phyloP scores from a whole-genome alignment of 2,888 invertebrate genomes.

The Andrena praecox region DNA sequence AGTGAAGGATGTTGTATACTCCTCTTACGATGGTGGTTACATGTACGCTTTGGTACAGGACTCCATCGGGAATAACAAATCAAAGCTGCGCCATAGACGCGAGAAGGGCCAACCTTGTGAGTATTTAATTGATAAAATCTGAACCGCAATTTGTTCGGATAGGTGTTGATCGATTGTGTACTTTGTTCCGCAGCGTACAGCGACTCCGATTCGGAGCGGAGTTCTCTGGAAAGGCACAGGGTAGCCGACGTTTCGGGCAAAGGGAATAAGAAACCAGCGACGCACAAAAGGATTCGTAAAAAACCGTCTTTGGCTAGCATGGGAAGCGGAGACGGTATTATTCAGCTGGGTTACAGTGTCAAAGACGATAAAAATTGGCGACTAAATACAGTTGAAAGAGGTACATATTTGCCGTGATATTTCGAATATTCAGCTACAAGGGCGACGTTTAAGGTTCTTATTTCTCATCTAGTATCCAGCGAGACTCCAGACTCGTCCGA shows the following conservation, averaged over 20 bases:
- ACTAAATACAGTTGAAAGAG: conserved; percentile 83
- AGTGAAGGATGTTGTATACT: conserved; percentile 88
- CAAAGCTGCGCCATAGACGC: conserved; percentile 87
- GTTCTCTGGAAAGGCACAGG: conserved; percentile 89
- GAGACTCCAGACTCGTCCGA: conserved; percentile 83
- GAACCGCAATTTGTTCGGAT: background rate
- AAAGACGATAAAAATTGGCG: conserved; percentile 84
- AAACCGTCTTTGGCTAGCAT: conserved; percentile 89
- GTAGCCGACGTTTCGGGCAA: conserved; percentile 88
- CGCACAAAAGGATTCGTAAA: conserved; percentile 90
- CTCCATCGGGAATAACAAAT: conserved; percentile 87
- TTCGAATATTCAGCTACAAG: background rate
- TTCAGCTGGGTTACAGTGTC: conserved; percentile 82
- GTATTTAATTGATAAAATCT: conserved; percentile 59
- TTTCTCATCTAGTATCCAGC: conserved; percentile 78
- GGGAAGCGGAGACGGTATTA: conserved; percentile 81
- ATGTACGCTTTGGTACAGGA: conserved; percentile 90
- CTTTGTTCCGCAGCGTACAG: conserved; percentile 88
- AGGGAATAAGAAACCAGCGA: conserved; percentile 89
- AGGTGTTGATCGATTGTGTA: conserved; percentile 9
- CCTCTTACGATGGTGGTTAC: conserved; percentile 87
- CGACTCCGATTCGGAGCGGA: conserved; percentile 96
- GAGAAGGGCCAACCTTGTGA: conserved; percentile 89
- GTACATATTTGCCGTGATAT: conserved; percentile 69
- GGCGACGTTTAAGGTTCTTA: background rate